Conservation (phyloP, 2,888 invertebrate species). For the Leptopilina drosophilae region DNA sequence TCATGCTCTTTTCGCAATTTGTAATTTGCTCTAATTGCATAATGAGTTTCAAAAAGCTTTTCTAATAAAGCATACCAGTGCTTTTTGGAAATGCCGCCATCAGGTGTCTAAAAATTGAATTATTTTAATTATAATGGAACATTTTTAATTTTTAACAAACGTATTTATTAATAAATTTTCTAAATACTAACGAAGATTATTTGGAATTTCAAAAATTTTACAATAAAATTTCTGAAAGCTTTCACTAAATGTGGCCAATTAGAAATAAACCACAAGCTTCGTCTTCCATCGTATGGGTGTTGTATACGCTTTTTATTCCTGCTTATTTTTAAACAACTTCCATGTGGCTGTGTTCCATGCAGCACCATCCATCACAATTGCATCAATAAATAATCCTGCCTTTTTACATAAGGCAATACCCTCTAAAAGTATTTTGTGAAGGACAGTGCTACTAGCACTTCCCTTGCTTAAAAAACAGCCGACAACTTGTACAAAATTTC, state of each 20-base stretch:
- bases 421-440: slow-evolving; percentile 59
- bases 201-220: background rate
- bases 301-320: background rate
- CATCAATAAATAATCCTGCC: slow-evolving; percentile 49
- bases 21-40: background rate
- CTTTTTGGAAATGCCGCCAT: background rate
- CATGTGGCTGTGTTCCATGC: slow-evolving; percentile 51
- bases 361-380: slow-evolving; percentile 57
- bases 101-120: background rate
- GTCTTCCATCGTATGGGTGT: background rate
- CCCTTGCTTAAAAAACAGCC: slow-evolving; percentile 60
- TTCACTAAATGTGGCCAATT: slow-evolving; percentile 46
- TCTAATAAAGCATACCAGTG: background rate
- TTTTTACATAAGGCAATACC: slow-evolving; percentile 58
- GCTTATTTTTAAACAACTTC: slow-evolving; percentile 39
- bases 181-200: background rate
- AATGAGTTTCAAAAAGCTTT: background rate
- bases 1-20: background rate
- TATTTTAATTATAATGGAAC: background rate
- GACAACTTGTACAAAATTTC: slow-evolving; percentile 59
- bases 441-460: slow-evolving; percentile 53
- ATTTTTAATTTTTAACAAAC: background rate
- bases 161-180: background rate
- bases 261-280: slow-evolving; percentile 47
- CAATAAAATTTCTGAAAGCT: slow-evolving; percentile 34